Conservation (phyloP, 2,888 invertebrate genomes). For the Pseudococcus jackbeardsleyi region DNA sequence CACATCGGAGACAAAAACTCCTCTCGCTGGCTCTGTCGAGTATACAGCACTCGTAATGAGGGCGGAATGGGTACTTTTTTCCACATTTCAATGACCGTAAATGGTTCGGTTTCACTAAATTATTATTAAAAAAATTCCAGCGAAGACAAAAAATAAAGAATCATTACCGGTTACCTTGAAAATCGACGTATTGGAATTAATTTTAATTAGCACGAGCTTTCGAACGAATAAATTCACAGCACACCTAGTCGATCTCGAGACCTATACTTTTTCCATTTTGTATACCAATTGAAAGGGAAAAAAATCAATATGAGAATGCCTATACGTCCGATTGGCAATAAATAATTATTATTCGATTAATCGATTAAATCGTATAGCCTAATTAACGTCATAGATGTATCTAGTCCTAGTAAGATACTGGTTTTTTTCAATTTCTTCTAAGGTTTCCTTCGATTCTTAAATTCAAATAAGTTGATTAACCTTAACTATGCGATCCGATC, state of each 20-base stretch:
- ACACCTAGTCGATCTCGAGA: not conserved
- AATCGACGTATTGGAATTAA: constrained; percentile 51
- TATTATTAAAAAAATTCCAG: constrained; percentile 39
- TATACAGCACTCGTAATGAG: constrained; percentile 9
- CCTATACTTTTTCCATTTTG: not conserved
- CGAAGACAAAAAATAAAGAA: constrained; percentile 54
- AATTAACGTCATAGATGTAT: not conserved
- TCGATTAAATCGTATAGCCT: constrained; percentile 14
- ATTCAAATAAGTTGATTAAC: constrained; percentile 48
- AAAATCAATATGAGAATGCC: not conserved
- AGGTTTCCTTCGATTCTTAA: not conserved
- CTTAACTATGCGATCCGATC: constrained; percentile 23
- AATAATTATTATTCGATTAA: constrained; percentile 2
- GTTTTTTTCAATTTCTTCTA: constrained; percentile 13
- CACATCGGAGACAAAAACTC: constrained; percentile 4
- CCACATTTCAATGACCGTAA: constrained; percentile 38
- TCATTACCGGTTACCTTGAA: constrained; percentile 34
- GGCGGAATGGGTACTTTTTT: constrained; percentile 42
- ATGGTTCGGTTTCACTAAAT: constrained; percentile 52
- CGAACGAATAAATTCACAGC: not conserved
- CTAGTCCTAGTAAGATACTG: not conserved
- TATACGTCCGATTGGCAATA: not conserved
- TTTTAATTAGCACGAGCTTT: constrained; percentile 37
- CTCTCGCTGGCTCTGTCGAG: not conserved
- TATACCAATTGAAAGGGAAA: not conserved